phyloP scores from a whole-genome alignment of 2,113 vertebrate genomes.

The Corythaixoides concolor region DNA sequence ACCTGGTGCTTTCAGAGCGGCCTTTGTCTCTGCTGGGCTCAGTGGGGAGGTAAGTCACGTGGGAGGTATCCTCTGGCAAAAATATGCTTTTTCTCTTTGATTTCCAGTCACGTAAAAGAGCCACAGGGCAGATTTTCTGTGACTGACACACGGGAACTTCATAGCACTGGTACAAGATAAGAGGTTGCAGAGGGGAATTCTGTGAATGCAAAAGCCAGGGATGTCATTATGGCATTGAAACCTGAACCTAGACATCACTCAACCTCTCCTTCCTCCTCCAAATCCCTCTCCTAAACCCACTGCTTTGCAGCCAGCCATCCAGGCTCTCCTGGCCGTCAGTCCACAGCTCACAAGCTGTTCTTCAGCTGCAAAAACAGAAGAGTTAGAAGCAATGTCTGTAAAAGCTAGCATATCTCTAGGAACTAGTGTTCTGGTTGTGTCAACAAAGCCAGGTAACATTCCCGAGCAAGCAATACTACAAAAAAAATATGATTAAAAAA shows the following conservation, averaged over 20 bases:
- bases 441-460: not conserved
- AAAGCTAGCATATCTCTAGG: not conserved
- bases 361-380: not conserved
- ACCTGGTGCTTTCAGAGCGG: not conserved
- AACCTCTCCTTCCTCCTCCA: slow-evolving; percentile 21
- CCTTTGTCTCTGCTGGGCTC: not conserved
- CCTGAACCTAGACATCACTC: not conserved
- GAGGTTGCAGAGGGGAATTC: not conserved
- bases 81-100: not conserved
- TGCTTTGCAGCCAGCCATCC: slow-evolving; percentile 12
- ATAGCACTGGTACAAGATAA: not conserved
- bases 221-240: slow-evolving; percentile 31
- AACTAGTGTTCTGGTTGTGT: not conserved
- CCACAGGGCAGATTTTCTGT: not conserved
- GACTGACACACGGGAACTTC: not conserved
- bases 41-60: not conserved
- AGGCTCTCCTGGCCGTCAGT: not conserved
- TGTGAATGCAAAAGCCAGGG: not conserved
- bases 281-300: slow-evolving; percentile 30
- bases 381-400: not conserved
- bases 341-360: not conserved
- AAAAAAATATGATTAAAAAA: not conserved
- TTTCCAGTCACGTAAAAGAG: not conserved
- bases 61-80: not conserved
- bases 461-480: not conserved